phyloP scores from a whole-genome alignment of 1,140 invertebrate genomes.

The Cotesia chilonis region DNA sequence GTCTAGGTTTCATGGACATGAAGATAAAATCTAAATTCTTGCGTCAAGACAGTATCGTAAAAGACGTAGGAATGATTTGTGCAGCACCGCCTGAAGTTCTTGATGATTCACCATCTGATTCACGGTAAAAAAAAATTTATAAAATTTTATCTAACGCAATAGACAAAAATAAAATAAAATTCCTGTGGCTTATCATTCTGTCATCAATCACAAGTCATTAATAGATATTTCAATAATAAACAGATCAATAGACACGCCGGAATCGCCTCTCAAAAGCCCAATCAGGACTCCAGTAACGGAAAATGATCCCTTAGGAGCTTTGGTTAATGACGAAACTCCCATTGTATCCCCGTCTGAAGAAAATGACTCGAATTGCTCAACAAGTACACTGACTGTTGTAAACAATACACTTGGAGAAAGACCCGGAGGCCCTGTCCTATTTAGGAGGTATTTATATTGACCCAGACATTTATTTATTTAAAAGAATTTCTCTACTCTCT shows the following conservation, averaged over 20 bases:
- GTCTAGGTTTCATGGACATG: slow-evolving; percentile 57
- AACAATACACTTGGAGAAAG: slow-evolving; percentile 59
- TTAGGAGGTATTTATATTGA: slow-evolving; percentile 53
- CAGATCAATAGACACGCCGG: slow-evolving; percentile 67
- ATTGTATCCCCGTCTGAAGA: slow-evolving; percentile 63
- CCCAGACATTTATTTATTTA: too few relatives aligned
- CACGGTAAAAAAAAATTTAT: slow-evolving; percentile 48
- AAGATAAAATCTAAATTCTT: slow-evolving; percentile 59
- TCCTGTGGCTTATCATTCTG: slow-evolving; percentile 8
- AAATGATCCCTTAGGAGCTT: slow-evolving; percentile 89
- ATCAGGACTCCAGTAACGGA: slow-evolving; percentile 84
- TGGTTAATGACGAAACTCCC: slow-evolving; percentile 69
- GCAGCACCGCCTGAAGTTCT: slow-evolving; percentile 53
- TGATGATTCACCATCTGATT: slow-evolving; percentile 56
- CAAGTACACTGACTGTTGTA: slow-evolving; percentile 61
- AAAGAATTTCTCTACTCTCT: too few relatives aligned
- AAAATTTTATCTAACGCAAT: slow-evolving; percentile 5
- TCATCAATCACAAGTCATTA: neutral
- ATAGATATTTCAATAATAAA: slow-evolving; percentile 6
- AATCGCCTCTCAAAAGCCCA: slow-evolving; percentile 67
- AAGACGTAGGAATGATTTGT: slow-evolving; percentile 52
- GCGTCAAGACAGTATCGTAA: slow-evolving; percentile 63
- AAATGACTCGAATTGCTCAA: slow-evolving; percentile 64
- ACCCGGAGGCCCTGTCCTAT: slow-evolving; percentile 63
- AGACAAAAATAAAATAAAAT: slow-evolving; percentile 18